Evolutionary conservation across 2,797 vertebrate species (phyloP).

Genomic region (Chromobotia macracanthus): DNA sequence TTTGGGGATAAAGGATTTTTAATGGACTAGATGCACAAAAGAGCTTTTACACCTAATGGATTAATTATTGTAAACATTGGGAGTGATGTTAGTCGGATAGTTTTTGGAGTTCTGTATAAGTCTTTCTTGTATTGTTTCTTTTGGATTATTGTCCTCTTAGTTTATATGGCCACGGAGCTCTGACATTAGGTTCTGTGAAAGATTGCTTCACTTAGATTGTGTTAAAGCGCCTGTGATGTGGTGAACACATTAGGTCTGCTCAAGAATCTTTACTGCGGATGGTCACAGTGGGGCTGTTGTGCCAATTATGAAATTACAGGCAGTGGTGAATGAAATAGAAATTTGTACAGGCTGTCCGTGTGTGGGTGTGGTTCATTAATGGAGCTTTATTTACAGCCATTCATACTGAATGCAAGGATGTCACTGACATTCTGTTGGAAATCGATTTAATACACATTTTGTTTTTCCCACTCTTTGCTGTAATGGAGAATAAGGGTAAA

Average conservation of each 20-base stretch:
- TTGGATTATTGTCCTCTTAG: constrained; percentile 7
- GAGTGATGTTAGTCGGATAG: no score
- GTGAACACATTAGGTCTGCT: constrained; percentile 9
- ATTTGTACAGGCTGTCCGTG: background rate
- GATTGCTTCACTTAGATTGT: constrained; percentile 6
- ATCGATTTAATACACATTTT: no score
- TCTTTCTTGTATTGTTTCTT: background rate
- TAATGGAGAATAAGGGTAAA: no score
- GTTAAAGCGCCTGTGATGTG: constrained; percentile 6
- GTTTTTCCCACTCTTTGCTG: no score
- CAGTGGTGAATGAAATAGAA: constrained; percentile 16
- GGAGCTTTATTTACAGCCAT: background rate
- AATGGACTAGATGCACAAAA: no score
- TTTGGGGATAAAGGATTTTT: no score
- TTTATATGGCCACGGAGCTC: constrained; percentile 4
- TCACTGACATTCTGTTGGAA: no score
- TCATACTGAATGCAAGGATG: background rate
- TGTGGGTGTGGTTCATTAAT: background rate
- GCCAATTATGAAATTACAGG: constrained; percentile 16
- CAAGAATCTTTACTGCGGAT: constrained; percentile 15
- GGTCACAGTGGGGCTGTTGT: constrained; percentile 20
- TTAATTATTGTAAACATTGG: no score
- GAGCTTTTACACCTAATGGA: no score
- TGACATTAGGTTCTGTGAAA: background rate
- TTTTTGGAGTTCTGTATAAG: no score